Evolutionary conservation across 2,113 vertebrate species (phyloP).

Genomic region (Takifugu bimaculatus): DNA sequence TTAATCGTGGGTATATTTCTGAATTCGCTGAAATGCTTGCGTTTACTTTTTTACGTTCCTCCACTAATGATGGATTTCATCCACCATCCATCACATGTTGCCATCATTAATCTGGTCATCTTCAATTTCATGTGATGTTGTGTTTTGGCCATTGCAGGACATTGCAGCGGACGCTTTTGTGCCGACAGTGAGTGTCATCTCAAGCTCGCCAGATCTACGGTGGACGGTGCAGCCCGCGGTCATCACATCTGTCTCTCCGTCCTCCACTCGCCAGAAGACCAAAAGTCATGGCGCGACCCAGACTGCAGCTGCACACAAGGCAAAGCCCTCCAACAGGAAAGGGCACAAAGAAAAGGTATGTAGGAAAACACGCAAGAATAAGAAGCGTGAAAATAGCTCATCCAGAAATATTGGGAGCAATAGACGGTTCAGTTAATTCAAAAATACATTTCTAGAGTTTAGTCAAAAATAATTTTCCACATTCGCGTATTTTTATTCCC

Average conservation of each 20-base stretch:
- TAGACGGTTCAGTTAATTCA: neutral
- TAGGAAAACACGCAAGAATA: neutral
- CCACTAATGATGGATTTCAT: conserved; percentile 7
- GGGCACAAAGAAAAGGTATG: conserved; percentile 86
- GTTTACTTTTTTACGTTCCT: neutral
- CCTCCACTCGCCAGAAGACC: conserved; percentile 74
- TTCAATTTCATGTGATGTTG: conserved; percentile 4
- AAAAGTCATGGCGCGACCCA: conserved; percentile 56
- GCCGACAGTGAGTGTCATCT: conserved; percentile 84
- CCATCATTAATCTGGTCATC: conserved; percentile 20
- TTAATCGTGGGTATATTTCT: neutral
- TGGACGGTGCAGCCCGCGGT: conserved; percentile 85
- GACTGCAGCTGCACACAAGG: conserved; percentile 66
- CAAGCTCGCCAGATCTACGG: conserved; percentile 81
- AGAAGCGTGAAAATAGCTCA: neutral
- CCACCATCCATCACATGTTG: conserved; percentile 22
- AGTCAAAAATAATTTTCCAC: neutral
- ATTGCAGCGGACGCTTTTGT: conserved; percentile 79
- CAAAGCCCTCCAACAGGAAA: conserved; percentile 78
- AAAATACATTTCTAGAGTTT: no score
- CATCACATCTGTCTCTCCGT: conserved; percentile 77
- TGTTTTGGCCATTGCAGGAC: conserved; percentile 68
- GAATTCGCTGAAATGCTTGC: neutral
- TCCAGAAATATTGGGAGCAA: neutral
- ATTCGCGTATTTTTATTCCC: neutral